Base-by-base conservation (phyloP, 2,888 invertebrate genomes). In the Melitaea athalia region DNA sequence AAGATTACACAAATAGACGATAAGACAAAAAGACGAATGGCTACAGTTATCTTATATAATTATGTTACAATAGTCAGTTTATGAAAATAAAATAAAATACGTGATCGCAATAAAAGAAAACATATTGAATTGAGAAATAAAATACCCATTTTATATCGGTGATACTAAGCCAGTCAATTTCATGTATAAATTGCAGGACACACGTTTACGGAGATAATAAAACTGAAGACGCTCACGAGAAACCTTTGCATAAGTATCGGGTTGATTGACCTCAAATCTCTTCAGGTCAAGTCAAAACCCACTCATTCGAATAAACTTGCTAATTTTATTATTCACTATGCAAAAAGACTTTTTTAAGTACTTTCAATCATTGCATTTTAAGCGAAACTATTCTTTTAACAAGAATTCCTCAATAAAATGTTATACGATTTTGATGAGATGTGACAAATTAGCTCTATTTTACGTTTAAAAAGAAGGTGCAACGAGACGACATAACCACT, bases 211-310 rank as follows among this genome's bases (percentile, higher is more conserved):
- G 17, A 4, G 38, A 38, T 11, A 31, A 57, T 57, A 42, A 42
- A 57, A 55, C 33, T 55, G 53, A 55, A 42, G 57, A 38, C 14
- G 57, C 8, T 15, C 38, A 57, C 57, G n/a, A 42, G 38, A 42
- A 57, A 57, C 8, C 15, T 38, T 57, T 60, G 60, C 52, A 59
- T 68, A 52, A 53, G 64, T 63, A 57, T 50, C 55, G 31, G 17
- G 17, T 47, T 47, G 62, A 53, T 68, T 70, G 68, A 70, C 70
- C 70, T 59, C 64, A 45, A 68, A 68, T 61, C 38, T 52, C 52
- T 47, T 66, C 38, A 55, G 55, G 55, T 55, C 55, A 55, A 55
- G 14, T 6, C n/a, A 33, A 33, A 33, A n/a, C 55, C 38, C 55
- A 33, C 33, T 31, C 55, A 14, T 52, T 52, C 11, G 24, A 55